These are phyloP conservation scores for Leptonema lineaticorne DNA, from an alignment of 1,140 invertebrate genomes.

Conservation along the genomic window DNA sequence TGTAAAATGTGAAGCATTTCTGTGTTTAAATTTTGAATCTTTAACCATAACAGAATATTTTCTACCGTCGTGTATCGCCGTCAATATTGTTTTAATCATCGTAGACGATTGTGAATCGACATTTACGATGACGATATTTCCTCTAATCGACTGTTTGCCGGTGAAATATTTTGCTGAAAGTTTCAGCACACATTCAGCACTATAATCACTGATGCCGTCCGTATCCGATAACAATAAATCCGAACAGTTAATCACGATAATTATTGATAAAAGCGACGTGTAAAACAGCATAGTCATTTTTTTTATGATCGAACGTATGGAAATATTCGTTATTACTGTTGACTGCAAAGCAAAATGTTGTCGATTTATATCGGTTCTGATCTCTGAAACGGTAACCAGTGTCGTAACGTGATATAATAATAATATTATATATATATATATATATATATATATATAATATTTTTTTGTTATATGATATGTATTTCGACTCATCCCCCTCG, in stretches of 20 bases:
- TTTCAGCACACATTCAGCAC: conserved; percentile 53
- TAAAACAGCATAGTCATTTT: background rate
- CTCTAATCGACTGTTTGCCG: conserved; percentile 53
- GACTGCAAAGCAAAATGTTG: background rate
- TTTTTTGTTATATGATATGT: too few species aligned
- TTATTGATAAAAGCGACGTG: too few species aligned
- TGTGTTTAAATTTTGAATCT: conserved; percentile 51
- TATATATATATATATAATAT: too few species aligned
- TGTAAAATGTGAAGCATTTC: conserved; percentile 55
- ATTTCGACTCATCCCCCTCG: too few species aligned
- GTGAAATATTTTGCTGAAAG: conserved; percentile 56
- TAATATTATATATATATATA: too few species aligned
- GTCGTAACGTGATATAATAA: background rate
- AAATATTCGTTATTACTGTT: too few species aligned
- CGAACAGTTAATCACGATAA: background rate
- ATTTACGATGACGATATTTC: conserved; percentile 54
- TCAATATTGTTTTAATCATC: conserved; percentile 48
- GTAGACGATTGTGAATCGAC: conserved; percentile 51
- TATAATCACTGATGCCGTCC: conserved; percentile 20
- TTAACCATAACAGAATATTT: conserved; percentile 57
- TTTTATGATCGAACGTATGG: too few species aligned
- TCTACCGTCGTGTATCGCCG: conserved; percentile 51
- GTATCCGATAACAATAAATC: background rate
- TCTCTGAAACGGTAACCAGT: background rate
- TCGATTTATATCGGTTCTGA: background rate